Base-by-base conservation (phyloP, 2,797 vertebrate species). In the Nasua narica region DNA sequence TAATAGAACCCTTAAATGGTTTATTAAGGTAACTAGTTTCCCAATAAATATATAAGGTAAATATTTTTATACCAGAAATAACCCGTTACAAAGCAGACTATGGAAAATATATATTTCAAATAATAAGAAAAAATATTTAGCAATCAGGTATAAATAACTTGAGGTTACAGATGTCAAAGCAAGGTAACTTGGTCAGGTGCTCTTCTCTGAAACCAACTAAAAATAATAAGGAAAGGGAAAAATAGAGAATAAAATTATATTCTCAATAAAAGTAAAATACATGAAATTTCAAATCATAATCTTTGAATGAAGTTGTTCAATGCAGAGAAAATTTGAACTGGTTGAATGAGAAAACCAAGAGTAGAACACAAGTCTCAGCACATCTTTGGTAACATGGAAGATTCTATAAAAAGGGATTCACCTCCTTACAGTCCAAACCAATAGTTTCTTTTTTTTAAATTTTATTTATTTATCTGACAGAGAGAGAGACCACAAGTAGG, bases 331-430 rank as follows among this genome's bases (percentile, higher is more conserved):
- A 89, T 65, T 76, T 60, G 21, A 81, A 46, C 56, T 91, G 48
- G 14, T 23, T 96, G 50, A 96, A 88, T 85, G 70, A 84, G 6
- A 35, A 91, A 88, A 46, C 9, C 69, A 84, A 93, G 46, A 87
- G 8, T 82, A 96, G 32, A 93, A 74, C 4, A 77, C 1, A 89
- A 79, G 14, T 74, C 37, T 69, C 58, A 82, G 2, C 16, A 72
- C 13, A 88, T 23, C 29, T 91, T 89, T 89, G 40, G 8, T 67
- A 88, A 77, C 15, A 65, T 19, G 7, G 19, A 90, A 70, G 10
- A 0, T 58, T 82, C 40, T 86, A 32, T 77, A 23, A 85, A 93
- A 81, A 14, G 6, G 48, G 9, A 23, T 77, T 1, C 29, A 77
- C 15, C 52, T 74, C 13, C 52, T 87, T 74, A 78, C 18, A 27